Percentiles rank a stretch among this genome's conserved stretches.
Evolutionary conservation across 2,888 invertebrate genomes (phyloP).

Genomic region (Phymatocera aterrima): DNA sequence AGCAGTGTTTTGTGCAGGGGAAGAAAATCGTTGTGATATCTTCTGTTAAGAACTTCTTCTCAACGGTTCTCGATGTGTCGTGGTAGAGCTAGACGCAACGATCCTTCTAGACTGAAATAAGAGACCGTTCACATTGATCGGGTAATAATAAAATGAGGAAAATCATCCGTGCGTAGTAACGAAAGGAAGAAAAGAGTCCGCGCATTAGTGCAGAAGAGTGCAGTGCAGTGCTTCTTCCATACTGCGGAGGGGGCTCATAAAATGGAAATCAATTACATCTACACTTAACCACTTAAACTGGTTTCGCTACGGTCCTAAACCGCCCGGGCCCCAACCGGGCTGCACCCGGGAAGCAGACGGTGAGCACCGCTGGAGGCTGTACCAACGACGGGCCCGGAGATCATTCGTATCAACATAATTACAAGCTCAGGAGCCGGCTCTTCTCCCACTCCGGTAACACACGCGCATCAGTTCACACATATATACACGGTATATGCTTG

Average conservation of each 20-base stretch:
- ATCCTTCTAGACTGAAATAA: not conserved
- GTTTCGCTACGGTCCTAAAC: slow-evolving; percentile 73
- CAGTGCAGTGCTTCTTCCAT: too few relatives aligned
- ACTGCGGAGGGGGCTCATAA: slow-evolving; percentile 68
- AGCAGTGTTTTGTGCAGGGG: not conserved
- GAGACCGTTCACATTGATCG: not conserved
- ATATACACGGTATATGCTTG: not conserved
- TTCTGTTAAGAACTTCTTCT: not conserved
- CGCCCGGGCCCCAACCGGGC: slow-evolving; percentile 53
- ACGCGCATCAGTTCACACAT: not conserved
- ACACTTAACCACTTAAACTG: slow-evolving; percentile 75
- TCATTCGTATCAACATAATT: slow-evolving; percentile 76
- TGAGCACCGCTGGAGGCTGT: slow-evolving; percentile 71
- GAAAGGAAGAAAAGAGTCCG: not conserved
- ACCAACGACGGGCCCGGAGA: slow-evolving; percentile 72
- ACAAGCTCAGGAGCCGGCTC: slow-evolving; percentile 75
- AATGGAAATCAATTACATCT: slow-evolving; percentile 75
- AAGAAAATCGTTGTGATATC: not conserved
- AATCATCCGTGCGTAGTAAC: not conserved
- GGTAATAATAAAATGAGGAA: not conserved
- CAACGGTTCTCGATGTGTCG: not conserved
- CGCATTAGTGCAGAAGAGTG: slow-evolving; percentile 55
- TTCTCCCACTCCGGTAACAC: slow-evolving; percentile 58
- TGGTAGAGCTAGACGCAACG: too few relatives aligned
- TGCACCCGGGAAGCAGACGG: slow-evolving; percentile 61